These are phyloP conservation scores for Eunapius fragilis DNA, from an alignment of 37 sponge, comb jelly and placozoan species.

Conservation along the genomic window DNA sequence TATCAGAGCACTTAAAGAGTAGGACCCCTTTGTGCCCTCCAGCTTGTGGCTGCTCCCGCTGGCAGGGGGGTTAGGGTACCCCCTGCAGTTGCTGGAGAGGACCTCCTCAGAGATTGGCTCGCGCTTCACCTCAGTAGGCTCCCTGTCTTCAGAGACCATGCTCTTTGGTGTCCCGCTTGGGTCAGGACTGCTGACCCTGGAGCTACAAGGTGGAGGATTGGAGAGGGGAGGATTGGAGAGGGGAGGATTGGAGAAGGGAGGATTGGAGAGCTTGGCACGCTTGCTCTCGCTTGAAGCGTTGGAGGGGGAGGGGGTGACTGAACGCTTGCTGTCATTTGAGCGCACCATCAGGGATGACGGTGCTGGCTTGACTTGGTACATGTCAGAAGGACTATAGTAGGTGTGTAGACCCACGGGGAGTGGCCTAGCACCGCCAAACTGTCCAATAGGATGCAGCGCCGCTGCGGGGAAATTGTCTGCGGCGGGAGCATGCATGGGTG, in stretches of 20 bases:
- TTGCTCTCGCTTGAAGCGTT: neutral
- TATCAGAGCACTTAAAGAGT: conserved; percentile 64
- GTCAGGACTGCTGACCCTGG: neutral
- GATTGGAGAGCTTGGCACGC: neutral
- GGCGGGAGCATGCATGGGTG: neutral
- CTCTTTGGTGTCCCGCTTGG: neutral
- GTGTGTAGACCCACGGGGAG: neutral
- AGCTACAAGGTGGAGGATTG: neutral
- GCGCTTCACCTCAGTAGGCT: neutral
- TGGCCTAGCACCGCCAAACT: neutral
- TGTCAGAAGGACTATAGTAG: neutral
- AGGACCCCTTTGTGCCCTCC: neutral
- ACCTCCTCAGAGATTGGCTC: neutral
- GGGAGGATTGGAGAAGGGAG: neutral
- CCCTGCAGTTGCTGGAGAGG: neutral
- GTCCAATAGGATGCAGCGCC: neutral
- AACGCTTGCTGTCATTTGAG: neutral
- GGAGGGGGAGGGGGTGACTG: neutral
- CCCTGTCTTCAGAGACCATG: neutral
- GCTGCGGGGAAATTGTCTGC: neutral
- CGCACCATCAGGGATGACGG: neutral
- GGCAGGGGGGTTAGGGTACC: neutral
- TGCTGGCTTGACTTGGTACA: neutral
- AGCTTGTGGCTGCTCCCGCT: neutral
- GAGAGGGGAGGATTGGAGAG: neutral